Percentiles rank a stretch among this genome's conserved stretches.
Evolutionary conservation across 2,113 vertebrate species (phyloP).

Genomic region (Cyprinodon brontotheroides): DNA sequence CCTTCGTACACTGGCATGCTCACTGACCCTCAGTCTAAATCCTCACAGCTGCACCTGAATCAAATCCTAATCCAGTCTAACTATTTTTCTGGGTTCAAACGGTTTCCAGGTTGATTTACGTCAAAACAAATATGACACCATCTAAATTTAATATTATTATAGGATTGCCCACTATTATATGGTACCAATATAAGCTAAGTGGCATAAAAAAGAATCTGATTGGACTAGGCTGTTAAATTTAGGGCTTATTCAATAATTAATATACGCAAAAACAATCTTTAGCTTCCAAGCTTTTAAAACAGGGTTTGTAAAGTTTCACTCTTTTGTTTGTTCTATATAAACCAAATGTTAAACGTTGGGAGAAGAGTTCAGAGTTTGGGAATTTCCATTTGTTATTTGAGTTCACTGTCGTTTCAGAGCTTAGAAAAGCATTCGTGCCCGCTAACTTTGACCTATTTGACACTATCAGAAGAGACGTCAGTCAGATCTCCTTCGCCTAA

Average conservation of each 20-base stretch:
- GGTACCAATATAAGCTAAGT: background rate
- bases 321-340: background rate
- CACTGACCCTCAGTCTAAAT: conserved; percentile 27
- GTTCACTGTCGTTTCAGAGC: background rate
- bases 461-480: background rate
- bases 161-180: too few species aligned
- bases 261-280: background rate
- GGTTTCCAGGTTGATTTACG: background rate
- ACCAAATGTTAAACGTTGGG: background rate
- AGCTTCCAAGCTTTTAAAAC: background rate
- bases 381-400: background rate
- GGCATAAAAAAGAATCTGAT: background rate
- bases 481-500: background rate
- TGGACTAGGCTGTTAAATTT: background rate
- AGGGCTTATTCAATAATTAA: background rate
- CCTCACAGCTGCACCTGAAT: conserved; percentile 22
- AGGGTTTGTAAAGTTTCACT: background rate
- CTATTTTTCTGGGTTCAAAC: conserved; percentile 40
- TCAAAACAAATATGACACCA: background rate
- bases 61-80: background rate
- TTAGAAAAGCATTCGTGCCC: background rate
- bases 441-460: background rate
- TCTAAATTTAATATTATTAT: background rate
- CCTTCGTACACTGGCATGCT: conserved; percentile 39
- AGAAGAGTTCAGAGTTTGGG: background rate